These are phyloP conservation scores for Aegypius monachus DNA, from an alignment of 2,113 vertebrate species.

Conservation along the genomic window DNA sequence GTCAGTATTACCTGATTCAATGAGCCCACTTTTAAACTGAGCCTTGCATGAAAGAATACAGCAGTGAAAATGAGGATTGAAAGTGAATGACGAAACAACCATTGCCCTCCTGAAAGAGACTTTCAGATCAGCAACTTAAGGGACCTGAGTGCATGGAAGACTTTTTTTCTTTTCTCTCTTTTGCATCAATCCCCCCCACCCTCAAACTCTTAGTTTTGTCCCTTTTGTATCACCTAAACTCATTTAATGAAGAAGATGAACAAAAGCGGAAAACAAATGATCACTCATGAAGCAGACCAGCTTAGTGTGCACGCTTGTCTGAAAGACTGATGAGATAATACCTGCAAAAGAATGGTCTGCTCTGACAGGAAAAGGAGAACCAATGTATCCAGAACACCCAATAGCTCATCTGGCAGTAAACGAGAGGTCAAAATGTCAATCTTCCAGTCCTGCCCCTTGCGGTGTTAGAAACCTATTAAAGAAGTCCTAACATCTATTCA, in stretches of 20 bases:
- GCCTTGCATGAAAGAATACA: neutral
- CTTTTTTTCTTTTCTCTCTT: neutral
- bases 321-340: constrained; percentile 65
- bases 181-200: neutral
- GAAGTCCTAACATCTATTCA: neutral
- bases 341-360: constrained; percentile 58
- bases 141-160: neutral
- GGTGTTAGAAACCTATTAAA: constrained; percentile 21
- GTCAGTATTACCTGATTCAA: neutral
- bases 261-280: constrained; percentile 21
- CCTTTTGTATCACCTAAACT: neutral
- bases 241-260: constrained; percentile 25
- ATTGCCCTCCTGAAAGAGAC: neutral
- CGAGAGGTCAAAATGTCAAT: constrained; percentile 58
- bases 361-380: constrained; percentile 64
- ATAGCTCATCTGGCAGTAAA: constrained; percentile 62
- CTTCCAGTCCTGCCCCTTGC: neutral
- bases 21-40: neutral
- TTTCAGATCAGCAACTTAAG: neutral
- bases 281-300: neutral
- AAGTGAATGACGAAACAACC: neutral
- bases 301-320: neutral
- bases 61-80: neutral
- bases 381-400: constrained; percentile 56
- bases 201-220: neutral